Percentiles rank a stretch among this genome's conserved stretches.
Conservation (phyloP, 2,888 invertebrate species). For the Drosophila nigritarsus region DNA sequence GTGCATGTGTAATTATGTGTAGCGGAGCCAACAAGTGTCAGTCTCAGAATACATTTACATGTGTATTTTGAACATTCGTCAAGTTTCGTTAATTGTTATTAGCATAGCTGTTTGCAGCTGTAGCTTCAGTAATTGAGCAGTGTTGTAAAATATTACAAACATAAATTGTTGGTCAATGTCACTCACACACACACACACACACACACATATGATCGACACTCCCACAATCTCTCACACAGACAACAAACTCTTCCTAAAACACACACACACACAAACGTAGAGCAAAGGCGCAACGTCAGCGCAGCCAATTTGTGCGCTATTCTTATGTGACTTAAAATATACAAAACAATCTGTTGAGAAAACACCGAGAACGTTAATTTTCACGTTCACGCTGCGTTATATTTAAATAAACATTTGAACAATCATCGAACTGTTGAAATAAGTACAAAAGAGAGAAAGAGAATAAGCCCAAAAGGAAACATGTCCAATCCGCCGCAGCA, state of each 20-base stretch:
- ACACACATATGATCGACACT: background rate
- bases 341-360: slow-evolving; percentile 43
- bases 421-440: slow-evolving; percentile 32
- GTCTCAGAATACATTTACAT: background rate
- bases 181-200: slow-evolving; percentile 26
- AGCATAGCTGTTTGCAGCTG: slow-evolving; percentile 20
- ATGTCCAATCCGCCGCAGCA: slow-evolving; percentile 85
- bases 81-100: slow-evolving; percentile 54
- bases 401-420: slow-evolving; percentile 24
- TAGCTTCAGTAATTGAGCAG: slow-evolving; percentile 9
- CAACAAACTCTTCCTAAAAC: slow-evolving; percentile 8
- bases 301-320: slow-evolving; percentile 74
- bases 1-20: slow-evolving; percentile 11
- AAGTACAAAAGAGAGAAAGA: background rate
- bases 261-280: slow-evolving; percentile 5
- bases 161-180: slow-evolving; percentile 70
- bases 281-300: slow-evolving; percentile 44
- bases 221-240: slow-evolving; percentile 4
- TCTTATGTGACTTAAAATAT: slow-evolving; percentile 73
- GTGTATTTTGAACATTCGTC: slow-evolving; percentile 32
- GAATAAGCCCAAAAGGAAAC: background rate
- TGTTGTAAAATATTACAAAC: slow-evolving; percentile 48
- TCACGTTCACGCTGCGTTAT: slow-evolving; percentile 36
- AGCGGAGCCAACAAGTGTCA: slow-evolving; percentile 46
- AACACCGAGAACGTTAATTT: slow-evolving; percentile 26